Evolutionary conservation across 64 coral and sea anemone species (phyloP), one percentile per base, ranked within the genome.

Genomic region (Montipora sp.): DNA sequence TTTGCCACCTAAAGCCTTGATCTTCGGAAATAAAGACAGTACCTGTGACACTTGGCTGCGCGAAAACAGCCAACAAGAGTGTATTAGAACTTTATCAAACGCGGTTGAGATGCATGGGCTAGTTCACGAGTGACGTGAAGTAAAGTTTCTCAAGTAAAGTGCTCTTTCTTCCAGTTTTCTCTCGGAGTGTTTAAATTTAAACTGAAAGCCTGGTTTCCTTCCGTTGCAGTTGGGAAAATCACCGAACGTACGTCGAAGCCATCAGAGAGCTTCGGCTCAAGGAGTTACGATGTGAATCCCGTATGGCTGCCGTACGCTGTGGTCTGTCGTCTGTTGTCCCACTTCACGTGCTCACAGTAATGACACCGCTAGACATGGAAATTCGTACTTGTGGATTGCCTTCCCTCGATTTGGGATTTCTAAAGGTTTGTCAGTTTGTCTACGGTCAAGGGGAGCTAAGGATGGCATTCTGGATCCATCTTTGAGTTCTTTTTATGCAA

Each of bases 361-460:
- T 99, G 88, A 87, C 63, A 19, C 97, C 97, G 5, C 77, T 92
- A 16, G 97, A 99, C 77, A 81, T 99, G 77, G 94, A 99, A 84
- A 96, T 94, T 72, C 91, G 94, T 14, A 96, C 92, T 21, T 99
- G 97, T 88, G 97, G 94, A 43, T 50, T 94, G 5, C 97, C 97
- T n/a, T 94, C 91, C 63, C 89, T 99, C 61, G 97, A 99, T 60
- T 79, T 99, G 4, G 97, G 96, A 65, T 99, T 99, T 80, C 92
- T 98, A 5, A 98, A 96, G 97, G 97, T 85, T 85, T 50, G 63
- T 85, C 15, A 51, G 59, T 19, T 68, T 16, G 23, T 49, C 9
- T 19, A 8, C 2, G 21, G 20, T 71, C 5, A 23, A 21, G 20
- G 20, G 68, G 60, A 63, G 9, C 3, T 63, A 55, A 66, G 16